A percentile compares a stretch with the other conserved stretches of the same genome.
Conservation (phyloP, 2,797 vertebrate species). For the Eulemur coronatus region DNA sequence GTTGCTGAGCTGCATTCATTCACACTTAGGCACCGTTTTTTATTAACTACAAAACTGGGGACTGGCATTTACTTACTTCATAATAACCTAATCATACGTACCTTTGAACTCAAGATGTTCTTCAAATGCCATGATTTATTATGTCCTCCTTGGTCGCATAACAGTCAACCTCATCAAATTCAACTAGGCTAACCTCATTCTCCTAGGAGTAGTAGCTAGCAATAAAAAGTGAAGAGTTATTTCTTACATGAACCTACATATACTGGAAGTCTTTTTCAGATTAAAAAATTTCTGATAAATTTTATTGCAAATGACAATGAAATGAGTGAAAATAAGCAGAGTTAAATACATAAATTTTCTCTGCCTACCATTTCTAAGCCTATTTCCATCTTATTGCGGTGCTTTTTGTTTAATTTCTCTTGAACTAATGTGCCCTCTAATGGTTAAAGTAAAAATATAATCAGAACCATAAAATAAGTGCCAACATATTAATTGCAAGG, state of each 20-base stretch:
- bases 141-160: constrained; percentile 39
- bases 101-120: constrained; percentile 59
- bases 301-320: constrained; percentile 57
- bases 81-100: neutral
- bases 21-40: constrained; percentile 16
- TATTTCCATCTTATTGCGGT: neutral
- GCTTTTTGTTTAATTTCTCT: constrained; percentile 65
- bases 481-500: constrained; percentile 38
- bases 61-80: constrained; percentile 51
- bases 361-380: neutral
- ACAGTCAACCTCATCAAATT: constrained; percentile 50
- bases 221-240: constrained; percentile 57
- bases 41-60: constrained; percentile 39
- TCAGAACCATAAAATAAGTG: constrained; percentile 55
- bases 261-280: constrained; percentile 55
- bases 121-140: constrained; percentile 53
- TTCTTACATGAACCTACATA: constrained; percentile 35
- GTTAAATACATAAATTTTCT: constrained; percentile 32
- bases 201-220: constrained; percentile 46
- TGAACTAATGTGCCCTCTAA: constrained; percentile 65
- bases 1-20: constrained; percentile 35
- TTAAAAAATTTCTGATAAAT: constrained; percentile 21
- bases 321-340: constrained; percentile 65
- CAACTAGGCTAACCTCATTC: constrained; percentile 45
- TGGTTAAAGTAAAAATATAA: constrained; percentile 76